These are phyloP conservation scores for Paralvinella palmiformis DNA, from an alignment of 1,140 invertebrate species.

Conservation along the genomic window DNA sequence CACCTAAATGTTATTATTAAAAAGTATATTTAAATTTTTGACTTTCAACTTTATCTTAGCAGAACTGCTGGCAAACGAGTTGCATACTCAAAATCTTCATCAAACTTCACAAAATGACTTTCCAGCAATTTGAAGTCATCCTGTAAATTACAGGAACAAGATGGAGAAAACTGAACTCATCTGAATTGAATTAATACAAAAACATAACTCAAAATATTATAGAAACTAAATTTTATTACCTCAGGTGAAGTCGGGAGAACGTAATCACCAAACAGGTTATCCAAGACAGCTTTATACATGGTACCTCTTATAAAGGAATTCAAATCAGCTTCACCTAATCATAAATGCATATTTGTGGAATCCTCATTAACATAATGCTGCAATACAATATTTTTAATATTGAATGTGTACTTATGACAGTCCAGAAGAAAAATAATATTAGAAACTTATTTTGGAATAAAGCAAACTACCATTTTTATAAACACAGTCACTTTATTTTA, in stretches of 20 bases:
- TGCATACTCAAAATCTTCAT: slow-evolving; percentile 41
- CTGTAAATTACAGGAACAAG: slow-evolving; percentile 24
- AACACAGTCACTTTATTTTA: neutral
- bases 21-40: too few species aligned
- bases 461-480: neutral
- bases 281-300: slow-evolving; percentile 35
- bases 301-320: slow-evolving; percentile 23
- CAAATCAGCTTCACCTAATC: slow-evolving; percentile 27
- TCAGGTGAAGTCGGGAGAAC: slow-evolving; percentile 14
- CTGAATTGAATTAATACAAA: neutral
- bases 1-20: too few species aligned
- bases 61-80: slow-evolving; percentile 30
- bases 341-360: slow-evolving; percentile 1
- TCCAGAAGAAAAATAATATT: neutral
- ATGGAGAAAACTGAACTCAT: neutral
- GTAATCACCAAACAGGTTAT: slow-evolving; percentile 35
- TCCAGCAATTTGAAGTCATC: slow-evolving; percentile 26
- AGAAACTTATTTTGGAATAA: neutral
- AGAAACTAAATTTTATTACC: slow-evolving; percentile 21
- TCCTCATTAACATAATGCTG: neutral
- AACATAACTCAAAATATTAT: neutral
- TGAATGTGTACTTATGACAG: neutral
- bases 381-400: neutral
- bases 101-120: slow-evolving; percentile 33
- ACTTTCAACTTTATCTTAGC: too few species aligned